phyloP scores from a whole-genome alignment of 2,113 vertebrate genomes.

The Oreotragus oreotragus region DNA sequence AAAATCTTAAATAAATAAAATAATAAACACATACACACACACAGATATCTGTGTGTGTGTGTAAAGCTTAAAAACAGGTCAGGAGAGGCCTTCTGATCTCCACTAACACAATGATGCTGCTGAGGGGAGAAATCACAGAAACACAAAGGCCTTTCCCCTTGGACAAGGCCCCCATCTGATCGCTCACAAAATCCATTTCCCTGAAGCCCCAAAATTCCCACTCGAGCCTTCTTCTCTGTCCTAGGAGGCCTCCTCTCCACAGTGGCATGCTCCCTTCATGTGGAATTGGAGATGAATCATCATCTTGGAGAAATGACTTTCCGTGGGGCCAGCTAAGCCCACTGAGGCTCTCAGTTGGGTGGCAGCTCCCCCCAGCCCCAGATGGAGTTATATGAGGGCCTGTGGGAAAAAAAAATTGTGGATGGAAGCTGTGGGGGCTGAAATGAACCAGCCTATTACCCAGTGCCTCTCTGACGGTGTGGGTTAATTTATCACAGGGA shows the following conservation, averaged over 20 bases:
- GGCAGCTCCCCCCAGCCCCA: neutral
- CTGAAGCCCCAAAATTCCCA: neutral
- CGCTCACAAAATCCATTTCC: neutral
- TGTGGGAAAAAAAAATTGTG: slow-evolving; percentile 68
- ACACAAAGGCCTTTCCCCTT: neutral
- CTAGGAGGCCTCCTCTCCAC: neutral
- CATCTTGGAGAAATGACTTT: neutral
- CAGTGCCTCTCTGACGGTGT: slow-evolving; percentile 58
- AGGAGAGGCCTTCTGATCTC: neutral
- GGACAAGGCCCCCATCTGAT: neutral
- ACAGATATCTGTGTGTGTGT: neutral
- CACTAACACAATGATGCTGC: neutral
- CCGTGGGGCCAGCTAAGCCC: neutral
- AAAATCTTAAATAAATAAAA: too few relatives aligned
- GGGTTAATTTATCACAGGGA: slow-evolving; percentile 81
- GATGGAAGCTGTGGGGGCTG: slow-evolving; percentile 68
- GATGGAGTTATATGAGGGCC: slow-evolving; percentile 63
- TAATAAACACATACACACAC: neutral
- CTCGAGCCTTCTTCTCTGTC: neutral
- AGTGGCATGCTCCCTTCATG: neutral
- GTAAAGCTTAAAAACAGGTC: neutral
- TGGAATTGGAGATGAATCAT: neutral
- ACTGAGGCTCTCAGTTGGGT: neutral
- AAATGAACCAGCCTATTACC: slow-evolving; percentile 73
- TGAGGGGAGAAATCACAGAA: neutral